Percentiles rank a stretch among this genome's conserved stretches.
Evolutionary conservation across 1,140 invertebrate species (phyloP).

Genomic region (Parapsyche elsis): DNA sequence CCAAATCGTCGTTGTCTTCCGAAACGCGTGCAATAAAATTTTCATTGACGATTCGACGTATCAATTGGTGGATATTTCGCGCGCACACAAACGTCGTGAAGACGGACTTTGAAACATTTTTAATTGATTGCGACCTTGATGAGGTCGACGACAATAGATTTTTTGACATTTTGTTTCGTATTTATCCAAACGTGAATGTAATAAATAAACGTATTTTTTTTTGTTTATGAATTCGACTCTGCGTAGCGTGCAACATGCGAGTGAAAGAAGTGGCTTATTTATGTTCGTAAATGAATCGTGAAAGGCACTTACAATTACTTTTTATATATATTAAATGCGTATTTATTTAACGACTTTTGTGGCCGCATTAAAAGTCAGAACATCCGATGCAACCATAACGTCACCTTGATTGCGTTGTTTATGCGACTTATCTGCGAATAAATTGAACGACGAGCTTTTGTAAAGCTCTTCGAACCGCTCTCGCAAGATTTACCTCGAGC

Average conservation of each 20-base stretch:
- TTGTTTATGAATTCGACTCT: background rate
- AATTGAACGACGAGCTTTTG: background rate
- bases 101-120: background rate
- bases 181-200: background rate
- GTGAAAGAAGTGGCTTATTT: conserved; percentile 3
- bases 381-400: background rate
- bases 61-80: conserved; percentile 7
- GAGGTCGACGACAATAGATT: background rate
- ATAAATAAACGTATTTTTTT: background rate
- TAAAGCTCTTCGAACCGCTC: too few species aligned
- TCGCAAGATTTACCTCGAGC: too few species aligned
- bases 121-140: background rate
- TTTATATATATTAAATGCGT: background rate
- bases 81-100: background rate
- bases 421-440: conserved; percentile 8
- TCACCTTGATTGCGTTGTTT: background rate
- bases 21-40: conserved; percentile 7
- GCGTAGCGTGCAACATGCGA: background rate
- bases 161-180: too few species aligned
- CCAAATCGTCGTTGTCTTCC: background rate
- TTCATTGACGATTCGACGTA: background rate
- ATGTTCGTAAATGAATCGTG: conserved; percentile 12
- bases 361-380: background rate
- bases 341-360: background rate
- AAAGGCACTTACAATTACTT: background rate